Percentiles rank a stretch among this genome's conserved stretches.
Evolutionary conservation across 2,888 invertebrate species (phyloP).

Genomic region (Lydus trimaculatus): DNA sequence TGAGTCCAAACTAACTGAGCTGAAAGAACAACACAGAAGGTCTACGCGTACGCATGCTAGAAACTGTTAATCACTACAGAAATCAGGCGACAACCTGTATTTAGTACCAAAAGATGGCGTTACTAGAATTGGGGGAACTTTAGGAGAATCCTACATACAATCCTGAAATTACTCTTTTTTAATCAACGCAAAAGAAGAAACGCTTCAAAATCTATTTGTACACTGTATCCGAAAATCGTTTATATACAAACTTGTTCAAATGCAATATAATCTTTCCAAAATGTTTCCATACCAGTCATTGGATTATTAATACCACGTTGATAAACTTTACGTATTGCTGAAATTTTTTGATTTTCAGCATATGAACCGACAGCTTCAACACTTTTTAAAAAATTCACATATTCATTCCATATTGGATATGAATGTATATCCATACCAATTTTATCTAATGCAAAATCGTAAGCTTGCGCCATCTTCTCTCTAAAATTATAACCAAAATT

Average conservation of each 20-base stretch:
- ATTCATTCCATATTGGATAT: constrained; percentile 97
- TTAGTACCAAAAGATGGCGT: too few relatives aligned
- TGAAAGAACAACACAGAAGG: too few relatives aligned
- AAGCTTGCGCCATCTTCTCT: constrained; percentile 99
- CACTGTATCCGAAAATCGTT: too few relatives aligned
- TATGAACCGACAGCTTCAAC: constrained; percentile 98
- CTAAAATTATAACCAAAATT: constrained; percentile 62
- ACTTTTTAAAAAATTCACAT: constrained; percentile 93
- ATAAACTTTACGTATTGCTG: constrained; percentile 96
- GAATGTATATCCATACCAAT: constrained; percentile 99
- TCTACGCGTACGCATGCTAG: too few relatives aligned
- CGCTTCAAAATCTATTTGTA: too few relatives aligned
- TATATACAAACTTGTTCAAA: constrained; percentile 77
- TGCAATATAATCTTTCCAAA: constrained; percentile 97
- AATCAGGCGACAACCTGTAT: too few relatives aligned
- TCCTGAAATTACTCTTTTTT: too few relatives aligned
- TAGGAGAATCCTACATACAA: too few relatives aligned
- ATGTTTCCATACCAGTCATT: constrained; percentile 94
- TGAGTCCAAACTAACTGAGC: too few relatives aligned
- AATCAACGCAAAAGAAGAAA: too few relatives aligned
- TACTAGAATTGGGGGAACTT: too few relatives aligned
- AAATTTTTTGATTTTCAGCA: constrained; percentile 99
- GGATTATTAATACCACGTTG: constrained; percentile 96
- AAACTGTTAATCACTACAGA: too few relatives aligned
- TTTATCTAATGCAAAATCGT: constrained; percentile 98